Percentiles rank a stretch among this genome's conserved stretches.
phyloP scores from a whole-genome alignment of 92 coral and sea anemone species.

The Porites lobata region DNA sequence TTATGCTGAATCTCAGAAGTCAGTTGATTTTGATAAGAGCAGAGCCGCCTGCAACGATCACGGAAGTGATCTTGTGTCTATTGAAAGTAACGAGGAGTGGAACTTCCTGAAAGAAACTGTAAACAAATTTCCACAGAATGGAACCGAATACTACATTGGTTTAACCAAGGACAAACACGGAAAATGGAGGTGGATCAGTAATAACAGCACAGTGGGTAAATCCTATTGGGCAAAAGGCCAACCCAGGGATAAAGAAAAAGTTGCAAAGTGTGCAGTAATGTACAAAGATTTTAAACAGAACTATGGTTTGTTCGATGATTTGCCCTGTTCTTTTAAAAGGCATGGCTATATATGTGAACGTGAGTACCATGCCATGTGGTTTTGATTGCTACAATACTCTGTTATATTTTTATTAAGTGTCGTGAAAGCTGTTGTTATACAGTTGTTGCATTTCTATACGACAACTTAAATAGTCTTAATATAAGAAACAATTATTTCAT shows the following conservation, averaged over 20 bases:
- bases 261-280: conserved; percentile 1
- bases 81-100: conserved; percentile 43
- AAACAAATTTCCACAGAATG: not conserved
- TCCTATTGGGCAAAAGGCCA: not conserved
- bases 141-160: conserved; percentile 42
- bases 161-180: not conserved
- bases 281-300: not conserved
- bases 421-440: too few species aligned
- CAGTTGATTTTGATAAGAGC: too few species aligned
- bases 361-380: too few species aligned
- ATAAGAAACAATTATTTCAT: too few species aligned
- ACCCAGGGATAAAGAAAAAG: not conserved
- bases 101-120: conserved; percentile 17
- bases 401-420: too few species aligned
- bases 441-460: too few species aligned
- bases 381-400: too few species aligned
- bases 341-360: not conserved
- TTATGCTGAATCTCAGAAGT: too few species aligned
- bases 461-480: too few species aligned
- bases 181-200: conserved; percentile 41
- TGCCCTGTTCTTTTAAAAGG: not conserved
- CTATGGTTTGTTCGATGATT: not conserved
- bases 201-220: not conserved
- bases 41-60: not conserved
- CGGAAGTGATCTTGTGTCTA: conserved; percentile 44